These are phyloP conservation scores for Centropus bengalensis DNA, from an alignment of 2,113 vertebrate genomes.

Conservation along the genomic window DNA sequence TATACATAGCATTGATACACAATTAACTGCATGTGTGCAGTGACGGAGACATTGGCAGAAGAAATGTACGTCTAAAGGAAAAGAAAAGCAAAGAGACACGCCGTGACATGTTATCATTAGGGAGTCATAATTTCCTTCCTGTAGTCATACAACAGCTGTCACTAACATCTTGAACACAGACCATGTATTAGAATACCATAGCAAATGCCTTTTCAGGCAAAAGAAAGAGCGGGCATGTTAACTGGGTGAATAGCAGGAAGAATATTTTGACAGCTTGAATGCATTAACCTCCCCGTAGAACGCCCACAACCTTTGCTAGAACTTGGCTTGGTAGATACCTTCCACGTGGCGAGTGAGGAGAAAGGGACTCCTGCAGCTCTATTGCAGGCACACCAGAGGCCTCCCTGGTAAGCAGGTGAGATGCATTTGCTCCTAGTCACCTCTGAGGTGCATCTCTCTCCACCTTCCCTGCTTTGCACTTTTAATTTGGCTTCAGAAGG, in stretches of 20 bases:
- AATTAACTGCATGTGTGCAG: slow-evolving; percentile 22
- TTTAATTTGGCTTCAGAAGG: not conserved
- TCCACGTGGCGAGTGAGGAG: not conserved
- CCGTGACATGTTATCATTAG: slow-evolving; percentile 78
- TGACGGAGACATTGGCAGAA: slow-evolving; percentile 26
- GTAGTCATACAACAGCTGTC: slow-evolving; percentile 78
- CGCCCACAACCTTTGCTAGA: slow-evolving; percentile 58
- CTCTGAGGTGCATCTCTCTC: not conserved
- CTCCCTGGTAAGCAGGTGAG: not conserved
- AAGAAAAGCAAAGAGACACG: slow-evolving; percentile 67
- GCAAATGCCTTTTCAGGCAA: slow-evolving; percentile 74
- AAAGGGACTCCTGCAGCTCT: slow-evolving; percentile 25
- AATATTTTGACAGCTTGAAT: slow-evolving; percentile 72
- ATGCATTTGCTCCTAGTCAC: accelerated
- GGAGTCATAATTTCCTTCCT: slow-evolving; percentile 76
- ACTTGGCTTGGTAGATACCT: slow-evolving; percentile 49
- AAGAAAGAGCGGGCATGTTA: slow-evolving; percentile 52
- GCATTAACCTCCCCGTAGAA: slow-evolving; percentile 40
- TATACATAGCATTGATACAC: not conserved
- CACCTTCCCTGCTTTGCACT: not conserved
- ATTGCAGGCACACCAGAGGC: not conserved
- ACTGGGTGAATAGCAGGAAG: slow-evolving; percentile 56
- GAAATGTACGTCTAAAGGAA: slow-evolving; percentile 50
- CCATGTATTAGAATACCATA: slow-evolving; percentile 63
- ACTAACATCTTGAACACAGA: slow-evolving; percentile 70